Conservation (phyloP, 2,113 vertebrate species). For the Erpornis zantholeuca region DNA sequence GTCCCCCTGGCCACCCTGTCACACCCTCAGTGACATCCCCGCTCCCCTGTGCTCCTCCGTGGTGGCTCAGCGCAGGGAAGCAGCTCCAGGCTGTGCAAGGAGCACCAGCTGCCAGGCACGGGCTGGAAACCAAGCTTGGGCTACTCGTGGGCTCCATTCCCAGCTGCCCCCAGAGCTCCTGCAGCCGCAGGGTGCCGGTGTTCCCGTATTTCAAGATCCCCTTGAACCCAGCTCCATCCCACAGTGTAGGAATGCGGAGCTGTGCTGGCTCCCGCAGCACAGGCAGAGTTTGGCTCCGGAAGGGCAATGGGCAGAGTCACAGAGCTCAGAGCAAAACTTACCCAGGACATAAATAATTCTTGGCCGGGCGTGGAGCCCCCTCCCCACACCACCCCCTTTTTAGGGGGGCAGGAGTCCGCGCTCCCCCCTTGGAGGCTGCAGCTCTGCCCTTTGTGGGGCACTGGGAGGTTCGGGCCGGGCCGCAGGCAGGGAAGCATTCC, state of each 20-base stretch:
- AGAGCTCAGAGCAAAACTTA: accelerated
- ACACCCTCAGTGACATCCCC: not conserved
- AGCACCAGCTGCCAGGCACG: not conserved
- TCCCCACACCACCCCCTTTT: not conserved
- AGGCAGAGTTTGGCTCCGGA: too few species aligned
- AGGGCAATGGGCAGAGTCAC: not conserved
- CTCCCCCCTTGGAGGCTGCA: not conserved
- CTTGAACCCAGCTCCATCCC: not conserved
- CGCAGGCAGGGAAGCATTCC: accelerated
- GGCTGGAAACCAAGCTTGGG: not conserved
- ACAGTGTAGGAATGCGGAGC: accelerated
- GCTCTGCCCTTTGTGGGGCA: not conserved
- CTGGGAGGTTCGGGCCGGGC: accelerated
- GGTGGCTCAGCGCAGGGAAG: not conserved
- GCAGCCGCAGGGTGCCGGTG: accelerated
- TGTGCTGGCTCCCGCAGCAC: accelerated
- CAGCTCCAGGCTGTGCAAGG: not conserved
- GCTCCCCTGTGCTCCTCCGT: accelerated
- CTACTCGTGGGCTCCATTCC: accelerated
- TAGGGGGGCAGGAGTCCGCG: accelerated
- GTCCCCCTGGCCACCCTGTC: not conserved
- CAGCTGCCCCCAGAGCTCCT: not conserved
- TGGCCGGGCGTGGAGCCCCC: not conserved
- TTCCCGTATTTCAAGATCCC: accelerated
- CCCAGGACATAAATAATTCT: accelerated